phyloP scores from a whole-genome alignment of 2,888 invertebrate genomes.

The Clepsis dumicolana region DNA sequence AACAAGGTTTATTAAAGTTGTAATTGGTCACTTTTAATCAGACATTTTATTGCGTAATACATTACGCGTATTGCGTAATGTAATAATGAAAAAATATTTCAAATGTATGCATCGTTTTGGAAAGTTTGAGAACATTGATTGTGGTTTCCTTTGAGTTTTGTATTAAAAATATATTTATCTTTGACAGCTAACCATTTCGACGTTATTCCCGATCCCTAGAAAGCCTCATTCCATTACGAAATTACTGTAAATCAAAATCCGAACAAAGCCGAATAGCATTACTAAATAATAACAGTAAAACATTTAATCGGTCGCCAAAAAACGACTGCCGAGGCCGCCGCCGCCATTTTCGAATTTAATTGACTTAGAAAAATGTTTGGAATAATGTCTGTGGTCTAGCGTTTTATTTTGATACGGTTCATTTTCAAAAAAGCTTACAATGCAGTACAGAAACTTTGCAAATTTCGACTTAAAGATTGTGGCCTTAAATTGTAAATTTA shows the following conservation, averaged over 20 bases:
- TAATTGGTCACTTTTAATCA: too few species aligned
- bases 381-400: conserved; percentile 46
- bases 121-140: too few species aligned
- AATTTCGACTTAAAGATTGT: not conserved
- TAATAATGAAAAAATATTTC: too few species aligned
- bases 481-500: not conserved
- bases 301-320: conserved; percentile 62
- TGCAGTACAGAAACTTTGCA: not conserved
- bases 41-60: not conserved
- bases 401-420: not conserved
- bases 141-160: too few species aligned
- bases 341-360: conserved; percentile 75
- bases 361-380: conserved; percentile 73
- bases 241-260: conserved; percentile 44
- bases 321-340: conserved; percentile 55
- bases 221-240: conserved; percentile 31
- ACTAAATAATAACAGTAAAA: conserved; percentile 65
- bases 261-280: conserved; percentile 49
- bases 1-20: not conserved
- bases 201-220: conserved; percentile 23
- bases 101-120: too few species aligned
- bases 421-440: not conserved
- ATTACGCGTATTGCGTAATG: too few species aligned
- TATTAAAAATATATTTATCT: too few species aligned
- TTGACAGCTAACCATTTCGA: not conserved